These are phyloP conservation scores for Acromyrmex charruanus DNA, from an alignment of 1,140 invertebrate species.

Conservation along the genomic window DNA sequence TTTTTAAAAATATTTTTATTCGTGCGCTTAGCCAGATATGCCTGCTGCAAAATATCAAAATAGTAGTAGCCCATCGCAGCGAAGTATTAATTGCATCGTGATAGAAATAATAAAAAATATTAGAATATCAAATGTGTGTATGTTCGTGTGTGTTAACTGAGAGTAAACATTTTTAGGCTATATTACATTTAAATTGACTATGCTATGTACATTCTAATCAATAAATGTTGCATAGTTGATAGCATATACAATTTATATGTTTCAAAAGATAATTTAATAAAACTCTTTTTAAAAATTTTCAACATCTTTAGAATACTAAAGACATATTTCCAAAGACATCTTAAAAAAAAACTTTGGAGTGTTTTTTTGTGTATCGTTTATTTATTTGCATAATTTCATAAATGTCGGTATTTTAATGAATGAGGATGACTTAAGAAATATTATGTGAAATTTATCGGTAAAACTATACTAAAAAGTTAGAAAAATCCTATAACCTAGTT, in stretches of 20 bases:
- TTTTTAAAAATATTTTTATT: constrained; percentile 8
- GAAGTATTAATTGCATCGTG: background rate
- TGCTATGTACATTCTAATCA: background rate
- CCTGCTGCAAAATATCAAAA: background rate
- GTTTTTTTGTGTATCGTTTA: background rate
- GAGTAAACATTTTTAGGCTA: background rate
- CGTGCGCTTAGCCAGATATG: background rate
- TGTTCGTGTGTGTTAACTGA: background rate
- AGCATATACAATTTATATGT: background rate
- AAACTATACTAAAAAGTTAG: background rate
- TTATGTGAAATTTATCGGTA: background rate
- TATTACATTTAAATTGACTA: background rate
- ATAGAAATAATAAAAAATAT: constrained; percentile 10
- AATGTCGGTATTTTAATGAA: background rate
- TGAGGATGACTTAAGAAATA: background rate
- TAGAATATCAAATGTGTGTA: background rate
- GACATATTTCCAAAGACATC: background rate
- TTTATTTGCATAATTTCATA: background rate
- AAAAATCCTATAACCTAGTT: background rate
- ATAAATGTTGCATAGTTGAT: background rate
- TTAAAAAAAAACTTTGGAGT: background rate
- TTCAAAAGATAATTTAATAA: background rate
- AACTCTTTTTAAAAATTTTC: background rate
- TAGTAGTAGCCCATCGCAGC: too few species aligned
- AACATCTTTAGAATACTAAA: background rate